phyloP scores from a whole-genome alignment of 1,140 invertebrate species.

The Leucophenga varia region DNA sequence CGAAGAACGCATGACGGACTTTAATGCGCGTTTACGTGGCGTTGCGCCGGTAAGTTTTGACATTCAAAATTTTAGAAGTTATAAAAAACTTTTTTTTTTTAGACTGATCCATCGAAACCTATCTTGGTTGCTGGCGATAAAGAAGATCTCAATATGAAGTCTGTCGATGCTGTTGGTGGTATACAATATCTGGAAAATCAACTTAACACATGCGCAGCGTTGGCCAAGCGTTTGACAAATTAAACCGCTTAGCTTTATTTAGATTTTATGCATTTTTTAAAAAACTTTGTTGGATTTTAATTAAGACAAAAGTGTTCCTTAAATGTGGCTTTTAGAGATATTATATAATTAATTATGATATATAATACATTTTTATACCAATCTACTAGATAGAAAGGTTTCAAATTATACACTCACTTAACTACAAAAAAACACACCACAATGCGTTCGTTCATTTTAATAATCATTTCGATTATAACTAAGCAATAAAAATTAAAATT shows the following conservation, averaged over 20 bases:
- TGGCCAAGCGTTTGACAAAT: conserved; percentile 63
- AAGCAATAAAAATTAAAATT: too few relatives aligned
- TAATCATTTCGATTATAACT: too few relatives aligned
- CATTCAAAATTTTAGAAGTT: not conserved
- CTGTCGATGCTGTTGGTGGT: conserved; percentile 70
- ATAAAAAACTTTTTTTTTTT: conserved; percentile 6
- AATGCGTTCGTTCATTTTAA: too few relatives aligned
- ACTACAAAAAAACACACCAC: too few relatives aligned
- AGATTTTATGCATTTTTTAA: not conserved
- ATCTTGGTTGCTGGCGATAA: conserved; percentile 86
- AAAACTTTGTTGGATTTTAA: too few relatives aligned
- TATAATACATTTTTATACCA: too few relatives aligned
- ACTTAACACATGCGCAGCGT: conserved; percentile 60
- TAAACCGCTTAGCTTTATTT: conserved; percentile 57
- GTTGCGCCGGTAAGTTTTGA: conserved; percentile 56
- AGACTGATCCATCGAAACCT: conserved; percentile 65
- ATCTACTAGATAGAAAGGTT: too few relatives aligned
- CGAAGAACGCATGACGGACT: conserved; percentile 67
- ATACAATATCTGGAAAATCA: conserved; percentile 79
- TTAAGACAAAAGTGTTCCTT: not conserved
- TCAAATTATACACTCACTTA: too few relatives aligned
- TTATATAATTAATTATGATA: too few relatives aligned
- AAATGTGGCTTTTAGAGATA: not conserved
- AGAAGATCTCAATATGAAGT: conserved; percentile 68
- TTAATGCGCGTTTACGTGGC: conserved; percentile 62